Percentiles rank a stretch among this genome's conserved stretches.
phyloP scores from a whole-genome alignment of 1,140 invertebrate species.

The Lineus longissimus region DNA sequence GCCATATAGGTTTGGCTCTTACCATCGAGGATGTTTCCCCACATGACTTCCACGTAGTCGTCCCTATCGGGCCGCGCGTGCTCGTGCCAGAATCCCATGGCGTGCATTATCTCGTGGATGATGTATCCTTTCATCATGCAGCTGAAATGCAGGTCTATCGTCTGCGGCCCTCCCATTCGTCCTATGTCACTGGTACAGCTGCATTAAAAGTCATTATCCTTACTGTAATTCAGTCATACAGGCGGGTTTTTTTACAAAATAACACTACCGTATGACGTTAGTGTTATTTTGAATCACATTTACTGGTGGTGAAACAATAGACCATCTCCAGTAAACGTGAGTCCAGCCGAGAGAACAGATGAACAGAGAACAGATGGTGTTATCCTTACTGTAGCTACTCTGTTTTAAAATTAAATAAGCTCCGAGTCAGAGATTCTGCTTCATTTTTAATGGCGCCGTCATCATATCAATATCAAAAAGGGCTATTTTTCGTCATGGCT shows the following conservation, averaged over 20 bases:
- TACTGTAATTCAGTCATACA: neutral
- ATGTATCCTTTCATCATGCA: slow-evolving; percentile 8
- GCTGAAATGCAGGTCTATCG: neutral
- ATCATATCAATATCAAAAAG: too few relatives aligned
- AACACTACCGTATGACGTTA: neutral
- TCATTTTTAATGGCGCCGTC: too few relatives aligned
- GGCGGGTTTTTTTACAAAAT: neutral
- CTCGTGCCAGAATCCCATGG: slow-evolving; percentile 51
- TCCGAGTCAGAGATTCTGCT: too few relatives aligned
- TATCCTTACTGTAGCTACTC: too few relatives aligned
- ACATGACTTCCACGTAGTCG: slow-evolving; percentile 27
- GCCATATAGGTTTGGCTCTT: too few relatives aligned
- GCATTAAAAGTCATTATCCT: neutral
- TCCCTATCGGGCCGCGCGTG: slow-evolving; percentile 47
- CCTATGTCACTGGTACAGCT: neutral
- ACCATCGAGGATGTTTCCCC: too few relatives aligned
- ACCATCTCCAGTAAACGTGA: too few relatives aligned
- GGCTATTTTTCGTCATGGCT: too few relatives aligned
- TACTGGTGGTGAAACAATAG: too few relatives aligned
- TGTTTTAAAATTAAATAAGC: too few relatives aligned
- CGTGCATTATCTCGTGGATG: slow-evolving; percentile 42
- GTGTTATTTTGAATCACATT: slow-evolving; percentile 62
- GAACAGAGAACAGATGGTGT: too few relatives aligned
- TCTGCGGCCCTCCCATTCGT: neutral
- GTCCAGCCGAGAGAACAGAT: too few relatives aligned